Base-by-base conservation (phyloP, 2,113 vertebrate species). In the Paramormyrops kingsleyae region DNA sequence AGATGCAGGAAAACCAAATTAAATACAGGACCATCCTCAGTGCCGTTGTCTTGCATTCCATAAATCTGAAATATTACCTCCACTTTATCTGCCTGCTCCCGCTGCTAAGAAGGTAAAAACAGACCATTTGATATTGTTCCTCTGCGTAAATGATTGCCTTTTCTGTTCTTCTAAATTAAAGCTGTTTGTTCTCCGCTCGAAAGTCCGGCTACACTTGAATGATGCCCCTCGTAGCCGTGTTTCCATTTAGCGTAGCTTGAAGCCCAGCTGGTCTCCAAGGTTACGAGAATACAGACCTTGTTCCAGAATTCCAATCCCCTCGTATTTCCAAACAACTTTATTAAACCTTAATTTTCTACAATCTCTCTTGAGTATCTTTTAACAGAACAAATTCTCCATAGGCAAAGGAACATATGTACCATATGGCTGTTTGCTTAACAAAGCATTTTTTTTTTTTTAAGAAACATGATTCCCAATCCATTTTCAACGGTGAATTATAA, bases 1-100 rank as follows among this genome's bases (percentile, higher is more conserved):
- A 83, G 52, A 89, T 52, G 17, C 35, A 39, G 88, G 13, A 53
- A 74, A 89, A 52, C 50, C 74, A 56, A 89, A 89, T 89, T 31
- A 83, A 89, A 52, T 44, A 42, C 49, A 80, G 49, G 50, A n/a
- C 88, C 49, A 56, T 88, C 35, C 62, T 49, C 66, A 42, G 13
- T 1, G 31, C 49, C 53, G 83, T 89, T 83, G 39, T 89, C 77
- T n/a, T 42, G 39, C 66, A 74, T 83, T 89, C 50, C 77, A 77
- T 53, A 89, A 89, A 89, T 52, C 70, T 46, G 31, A 39, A 53
- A 42, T 44, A 80, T 52, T 21, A 53, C 27, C 12, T 39, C 31
- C 47, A 42, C 31, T 50, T 77, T 49, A 77, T 49, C 13, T 80
- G 66, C 21, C 62, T 88, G 13, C 21, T 89, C 49, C 39, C 15